Evolutionary conservation across 1,140 invertebrate species (phyloP), one percentile per base, ranked within the genome.

Genomic region (Caerostris extrusa): DNA sequence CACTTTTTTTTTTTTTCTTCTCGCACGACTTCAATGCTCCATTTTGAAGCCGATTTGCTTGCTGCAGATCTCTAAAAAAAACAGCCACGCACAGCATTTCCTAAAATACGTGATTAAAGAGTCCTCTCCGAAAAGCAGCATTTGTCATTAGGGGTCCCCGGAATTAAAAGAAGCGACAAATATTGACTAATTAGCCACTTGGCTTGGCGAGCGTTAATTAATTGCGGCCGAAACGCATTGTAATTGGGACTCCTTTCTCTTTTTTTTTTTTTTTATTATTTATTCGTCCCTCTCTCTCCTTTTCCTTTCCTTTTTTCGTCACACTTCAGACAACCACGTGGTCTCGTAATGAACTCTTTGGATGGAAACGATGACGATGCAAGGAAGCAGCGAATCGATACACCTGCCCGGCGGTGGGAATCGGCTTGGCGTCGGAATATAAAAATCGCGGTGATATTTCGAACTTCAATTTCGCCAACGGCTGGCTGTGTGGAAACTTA

Each of bases 141-240:
- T 19, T 81, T 57, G 90, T 91, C 77, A 91, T 91, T 83, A 91
- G 67, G 55, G 90, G 55, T 60, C 34, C 34, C 34, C 81, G 53
- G 67, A 91, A 91, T 91, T 91, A 91, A 91, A 91, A 91, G 90
- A 83, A 85, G 69, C 81, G 90, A 56, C 71, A 91, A 91, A 91
- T 91, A 91, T 91, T 91, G 90, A 85, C 90, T 91, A 91, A 91
- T 91, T 91, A 91, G 90, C 90, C 90, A 91, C 90, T 91, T 91
- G 69, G 56, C 90, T 34, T 91, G 81, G 77, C 81, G 67, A 85
- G 81, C 90, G 90, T 91, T 91, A 91, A 85, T 91, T 91, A 91
- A 91, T 91, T 91, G 85, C 89, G 60, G n/a, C 60, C 86, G 89
- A 85, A 55, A 61, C 53, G 81, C 60, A 56, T 85, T 2, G 34